These are phyloP conservation scores for Macrostomum lignano DNA, from an alignment of 1,140 invertebrate genomes.

Conservation along the genomic window DNA sequence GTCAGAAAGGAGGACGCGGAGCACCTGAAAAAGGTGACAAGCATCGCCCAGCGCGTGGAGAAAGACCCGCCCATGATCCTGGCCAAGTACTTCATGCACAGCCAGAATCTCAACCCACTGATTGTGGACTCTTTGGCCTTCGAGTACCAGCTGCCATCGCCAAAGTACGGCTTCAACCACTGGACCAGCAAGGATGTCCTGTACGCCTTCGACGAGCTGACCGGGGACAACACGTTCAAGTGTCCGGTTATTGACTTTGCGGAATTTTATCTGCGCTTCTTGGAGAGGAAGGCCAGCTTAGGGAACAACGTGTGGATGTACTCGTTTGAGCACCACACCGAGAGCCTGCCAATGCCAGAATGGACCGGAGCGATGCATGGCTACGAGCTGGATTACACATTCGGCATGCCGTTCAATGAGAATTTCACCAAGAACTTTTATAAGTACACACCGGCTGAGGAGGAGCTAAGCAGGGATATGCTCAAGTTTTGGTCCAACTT, in stretches of 20 bases:
- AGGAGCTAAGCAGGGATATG: conserved; percentile 44
- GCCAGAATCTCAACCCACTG: too few relatives aligned
- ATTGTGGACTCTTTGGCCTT: too few relatives aligned
- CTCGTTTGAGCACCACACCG: conserved; percentile 9
- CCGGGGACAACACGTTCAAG: neutral
- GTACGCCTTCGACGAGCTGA: neutral
- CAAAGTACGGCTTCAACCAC: neutral
- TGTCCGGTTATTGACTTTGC: conserved; percentile 1
- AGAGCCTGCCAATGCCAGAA: conserved; percentile 53
- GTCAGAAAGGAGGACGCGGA: too few relatives aligned
- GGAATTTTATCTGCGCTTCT: too few relatives aligned
- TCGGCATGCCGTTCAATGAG: conserved; percentile 42
- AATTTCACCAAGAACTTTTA: conserved; percentile 1
- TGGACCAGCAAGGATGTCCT: neutral
- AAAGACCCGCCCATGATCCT: too few relatives aligned
- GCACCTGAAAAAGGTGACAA: too few relatives aligned
- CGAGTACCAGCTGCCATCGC: neutral
- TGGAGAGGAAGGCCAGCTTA: too few relatives aligned
- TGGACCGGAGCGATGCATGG: conserved; percentile 87
- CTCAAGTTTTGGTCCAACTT: conserved; percentile 66
- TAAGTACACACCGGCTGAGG: conserved; percentile 43
- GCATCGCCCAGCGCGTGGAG: too few relatives aligned
- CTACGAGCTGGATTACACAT: conserved; percentile 74
- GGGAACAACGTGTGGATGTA: conserved; percentile 1
- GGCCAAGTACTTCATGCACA: too few relatives aligned